These are phyloP conservation scores for Hyposoter didymator DNA, from an alignment of 2,888 invertebrate species.

Conservation along the genomic window DNA sequence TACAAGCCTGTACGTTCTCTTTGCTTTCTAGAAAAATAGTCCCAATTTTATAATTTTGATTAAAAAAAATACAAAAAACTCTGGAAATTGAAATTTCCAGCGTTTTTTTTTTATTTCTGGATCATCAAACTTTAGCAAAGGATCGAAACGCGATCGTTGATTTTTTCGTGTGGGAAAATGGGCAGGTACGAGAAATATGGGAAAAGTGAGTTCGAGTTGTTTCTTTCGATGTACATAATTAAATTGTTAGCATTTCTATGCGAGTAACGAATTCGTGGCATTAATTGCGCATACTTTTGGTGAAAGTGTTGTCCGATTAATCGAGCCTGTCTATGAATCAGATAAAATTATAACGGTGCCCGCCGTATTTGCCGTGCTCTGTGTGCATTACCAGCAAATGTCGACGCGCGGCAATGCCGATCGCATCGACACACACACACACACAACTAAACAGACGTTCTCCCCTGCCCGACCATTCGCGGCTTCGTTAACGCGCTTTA, in stretches of 20 bases:
- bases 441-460: slow-evolving; percentile 58
- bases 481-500: slow-evolving; percentile 52
- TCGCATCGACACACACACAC: slow-evolving; percentile 29
- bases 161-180: background rate
- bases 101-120: slow-evolving; percentile 12
- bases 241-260: slow-evolving; percentile 1
- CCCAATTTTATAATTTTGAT: no score
- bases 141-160: no score
- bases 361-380: slow-evolving; percentile 12
- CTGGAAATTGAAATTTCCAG: no score
- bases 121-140: background rate
- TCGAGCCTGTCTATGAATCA: background rate
- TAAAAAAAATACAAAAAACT: no score
- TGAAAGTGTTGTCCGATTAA: background rate
- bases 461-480: slow-evolving; percentile 14
- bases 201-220: background rate
- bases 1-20: no score
- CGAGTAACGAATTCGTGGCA: background rate
- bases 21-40: no score
- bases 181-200: background rate
- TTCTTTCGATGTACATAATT: background rate
- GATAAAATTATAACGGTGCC: slow-evolving; percentile 23
- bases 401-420: slow-evolving; percentile 10
- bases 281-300: background rate
- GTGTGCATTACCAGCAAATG: background rate